Evolutionary conservation across 2,888 invertebrate species (phyloP).

Genomic region (Argynnis bischoffii): DNA sequence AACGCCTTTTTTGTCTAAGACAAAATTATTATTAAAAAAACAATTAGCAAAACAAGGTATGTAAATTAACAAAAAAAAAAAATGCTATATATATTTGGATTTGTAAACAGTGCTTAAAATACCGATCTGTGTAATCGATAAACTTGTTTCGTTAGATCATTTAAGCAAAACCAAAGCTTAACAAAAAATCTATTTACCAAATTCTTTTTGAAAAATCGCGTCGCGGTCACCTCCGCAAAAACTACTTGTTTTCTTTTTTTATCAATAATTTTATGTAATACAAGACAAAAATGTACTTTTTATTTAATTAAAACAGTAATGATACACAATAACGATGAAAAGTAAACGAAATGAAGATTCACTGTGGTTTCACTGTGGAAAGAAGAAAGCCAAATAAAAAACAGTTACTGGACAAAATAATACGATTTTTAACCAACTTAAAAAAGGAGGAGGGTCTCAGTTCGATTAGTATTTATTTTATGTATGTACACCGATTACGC

Average conservation of each 20-base stretch:
- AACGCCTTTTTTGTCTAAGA: no score
- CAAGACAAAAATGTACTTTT: constrained; percentile 10
- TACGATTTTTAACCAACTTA: no score
- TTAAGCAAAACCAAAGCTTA: constrained; percentile 29
- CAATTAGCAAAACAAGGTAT: not conserved
- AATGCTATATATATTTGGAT: not conserved
- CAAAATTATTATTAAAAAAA: not conserved
- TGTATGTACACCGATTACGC: no score
- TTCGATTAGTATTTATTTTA: no score
- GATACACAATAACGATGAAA: no score
- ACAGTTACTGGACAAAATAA: no score
- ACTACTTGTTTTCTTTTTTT: constrained; percentile 25
- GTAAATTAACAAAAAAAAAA: not conserved
- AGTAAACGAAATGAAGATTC: no score
- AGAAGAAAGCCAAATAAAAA: no score
- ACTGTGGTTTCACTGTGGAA: no score
- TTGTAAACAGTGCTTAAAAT: constrained; percentile 18
- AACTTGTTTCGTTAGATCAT: constrained; percentile 36
- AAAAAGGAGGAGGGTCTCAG: no score
- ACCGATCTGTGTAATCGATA: constrained; percentile 24
- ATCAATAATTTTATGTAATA: constrained; percentile 18
- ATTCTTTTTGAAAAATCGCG: no score
- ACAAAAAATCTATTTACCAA: no score
- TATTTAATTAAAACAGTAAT: not conserved
- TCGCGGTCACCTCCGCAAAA: constrained; percentile 29